These are phyloP conservation scores for Bradysia coprophila DNA, from an alignment of 1,140 invertebrate genomes.

Conservation along the genomic window DNA sequence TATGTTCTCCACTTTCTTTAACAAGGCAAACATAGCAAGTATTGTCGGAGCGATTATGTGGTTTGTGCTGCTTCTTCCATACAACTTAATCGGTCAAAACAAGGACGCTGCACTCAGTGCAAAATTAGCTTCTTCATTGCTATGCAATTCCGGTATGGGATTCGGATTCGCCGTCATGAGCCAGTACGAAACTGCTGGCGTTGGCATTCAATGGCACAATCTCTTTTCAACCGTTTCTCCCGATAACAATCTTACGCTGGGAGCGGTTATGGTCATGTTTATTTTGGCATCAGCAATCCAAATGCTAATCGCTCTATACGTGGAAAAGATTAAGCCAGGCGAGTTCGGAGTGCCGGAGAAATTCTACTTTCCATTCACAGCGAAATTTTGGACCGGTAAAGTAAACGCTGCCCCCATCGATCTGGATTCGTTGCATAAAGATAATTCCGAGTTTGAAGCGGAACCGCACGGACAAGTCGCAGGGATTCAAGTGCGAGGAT, in stretches of 20 bases:
- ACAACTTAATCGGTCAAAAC: not conserved
- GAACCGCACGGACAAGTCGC: conserved; percentile 37
- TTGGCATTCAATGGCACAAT: conserved; percentile 39
- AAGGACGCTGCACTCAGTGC: not conserved
- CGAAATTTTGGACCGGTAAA: conserved; percentile 23
- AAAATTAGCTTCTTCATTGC: conserved; percentile 1
- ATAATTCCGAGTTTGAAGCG: conserved; percentile 28
- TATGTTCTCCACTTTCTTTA: conserved; percentile 40
- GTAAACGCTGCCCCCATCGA: not conserved
- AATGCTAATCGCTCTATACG: conserved; percentile 41
- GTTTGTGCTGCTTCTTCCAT: not conserved
- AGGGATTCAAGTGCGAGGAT: conserved; percentile 38
- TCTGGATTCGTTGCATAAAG: not conserved
- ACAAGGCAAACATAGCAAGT: conserved; percentile 32
- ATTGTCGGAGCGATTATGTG: not conserved
- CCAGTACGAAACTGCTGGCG: conserved; percentile 43
- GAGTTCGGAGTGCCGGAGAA: conserved; percentile 41
- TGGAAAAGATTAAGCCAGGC: conserved; percentile 48
- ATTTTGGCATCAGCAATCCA: conserved; percentile 39
- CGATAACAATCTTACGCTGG: conserved; percentile 46
- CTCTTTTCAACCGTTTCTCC: conserved; percentile 38
- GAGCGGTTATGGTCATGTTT: conserved; percentile 39
- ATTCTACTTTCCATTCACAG: conserved; percentile 50
- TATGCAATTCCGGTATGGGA: conserved; percentile 49
- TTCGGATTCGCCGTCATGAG: conserved; percentile 43